Percentiles rank a stretch among this genome's conserved stretches.
Evolutionary conservation across 2,888 invertebrate species (phyloP).

Genomic region (Anorthoa munda): DNA sequence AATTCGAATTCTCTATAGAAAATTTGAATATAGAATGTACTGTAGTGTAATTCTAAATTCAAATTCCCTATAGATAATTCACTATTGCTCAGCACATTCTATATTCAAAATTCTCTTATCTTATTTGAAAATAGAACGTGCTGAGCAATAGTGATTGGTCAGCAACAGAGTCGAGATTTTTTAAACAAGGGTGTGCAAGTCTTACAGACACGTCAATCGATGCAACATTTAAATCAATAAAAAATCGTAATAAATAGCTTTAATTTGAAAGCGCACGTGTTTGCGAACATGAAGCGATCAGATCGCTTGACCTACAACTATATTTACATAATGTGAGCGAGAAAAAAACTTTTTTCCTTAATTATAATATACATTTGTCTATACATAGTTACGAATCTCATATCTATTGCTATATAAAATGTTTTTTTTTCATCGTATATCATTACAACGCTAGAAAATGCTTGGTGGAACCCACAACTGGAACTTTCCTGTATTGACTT

Average conservation of each 20-base stretch:
- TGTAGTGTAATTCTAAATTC: no score
- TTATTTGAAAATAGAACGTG: no score
- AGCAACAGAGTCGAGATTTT: no score
- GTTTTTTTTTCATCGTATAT: slow-evolving; percentile 70
- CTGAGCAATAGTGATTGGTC: no score
- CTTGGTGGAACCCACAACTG: slow-evolving; percentile 69
- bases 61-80: no score
- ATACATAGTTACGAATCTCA: slow-evolving; percentile 77
- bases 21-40: no score
- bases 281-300: slow-evolving; percentile 73
- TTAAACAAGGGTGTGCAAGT: slow-evolving; percentile 62
- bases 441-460: slow-evolving; percentile 74
- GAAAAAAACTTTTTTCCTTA: slow-evolving; percentile 73
- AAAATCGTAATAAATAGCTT: slow-evolving; percentile 78
- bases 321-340: slow-evolving; percentile 86
- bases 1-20: no score
- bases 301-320: slow-evolving; percentile 81
- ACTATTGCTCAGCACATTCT: no score
- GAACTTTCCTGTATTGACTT: slow-evolving; percentile 72
- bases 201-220: slow-evolving; percentile 77
- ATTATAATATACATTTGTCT: slow-evolving; percentile 79
- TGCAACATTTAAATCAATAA: slow-evolving; percentile 78
- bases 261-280: slow-evolving; percentile 76
- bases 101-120: no score
- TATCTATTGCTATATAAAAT: slow-evolving; percentile 75